Evolutionary conservation across 2,113 vertebrate species (phyloP).

Genomic region (Zapus hudsonius): DNA sequence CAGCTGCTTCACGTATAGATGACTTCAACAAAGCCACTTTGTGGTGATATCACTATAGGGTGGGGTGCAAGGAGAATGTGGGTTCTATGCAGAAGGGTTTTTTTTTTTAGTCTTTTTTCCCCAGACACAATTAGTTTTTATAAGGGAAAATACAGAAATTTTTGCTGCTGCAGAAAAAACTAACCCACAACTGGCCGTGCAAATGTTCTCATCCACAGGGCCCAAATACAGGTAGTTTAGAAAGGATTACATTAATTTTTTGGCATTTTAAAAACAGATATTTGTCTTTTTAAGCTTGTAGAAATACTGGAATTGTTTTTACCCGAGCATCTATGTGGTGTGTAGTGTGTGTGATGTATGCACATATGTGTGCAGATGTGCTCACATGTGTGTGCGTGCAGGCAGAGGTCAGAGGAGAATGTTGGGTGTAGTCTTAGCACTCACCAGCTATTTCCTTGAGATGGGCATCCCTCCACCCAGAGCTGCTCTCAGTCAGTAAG

Average conservation of each 20-base stretch:
- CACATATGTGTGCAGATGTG: too few relatives aligned
- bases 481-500: too few relatives aligned
- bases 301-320: too few relatives aligned
- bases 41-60: constrained; percentile 47
- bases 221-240: background rate
- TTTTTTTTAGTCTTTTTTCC: background rate
- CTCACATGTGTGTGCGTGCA: too few relatives aligned
- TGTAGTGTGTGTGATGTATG: too few relatives aligned
- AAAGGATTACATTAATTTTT: background rate
- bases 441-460: too few relatives aligned
- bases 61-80: constrained; percentile 35
- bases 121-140: constrained; percentile 51
- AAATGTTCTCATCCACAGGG: background rate
- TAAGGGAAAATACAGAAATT: constrained; percentile 12
- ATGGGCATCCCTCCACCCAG: too few relatives aligned
- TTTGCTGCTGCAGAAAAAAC: constrained; percentile 35
- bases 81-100: constrained; percentile 38
- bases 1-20: constrained; percentile 75
- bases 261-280: constrained; percentile 24
- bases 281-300: background rate
- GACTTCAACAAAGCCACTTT: background rate
- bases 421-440: too few relatives aligned
- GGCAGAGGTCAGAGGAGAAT: too few relatives aligned
- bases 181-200: background rate
- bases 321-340: too few relatives aligned